phyloP scores from a whole-genome alignment of 2,113 vertebrate genomes.

The Forbesichthys agassizii region DNA sequence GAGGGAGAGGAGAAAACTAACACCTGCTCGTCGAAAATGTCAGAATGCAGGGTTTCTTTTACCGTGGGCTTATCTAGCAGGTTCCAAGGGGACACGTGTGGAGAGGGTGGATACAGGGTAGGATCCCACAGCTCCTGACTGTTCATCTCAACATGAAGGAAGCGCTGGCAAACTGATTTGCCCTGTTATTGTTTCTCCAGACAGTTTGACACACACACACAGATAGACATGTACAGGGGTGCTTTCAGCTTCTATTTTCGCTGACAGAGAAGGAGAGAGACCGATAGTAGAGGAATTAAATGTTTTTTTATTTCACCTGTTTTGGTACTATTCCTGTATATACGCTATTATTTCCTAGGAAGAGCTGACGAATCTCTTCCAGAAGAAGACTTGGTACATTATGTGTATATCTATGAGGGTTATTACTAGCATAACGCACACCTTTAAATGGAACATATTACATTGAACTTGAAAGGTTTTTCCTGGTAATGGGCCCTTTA shows the following conservation, averaged over 20 bases:
- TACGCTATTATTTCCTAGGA: constrained; percentile 27
- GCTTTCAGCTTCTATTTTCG: constrained; percentile 45
- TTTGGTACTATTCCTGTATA: constrained; percentile 54
- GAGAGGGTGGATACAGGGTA: not conserved
- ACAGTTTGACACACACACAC: constrained; percentile 17
- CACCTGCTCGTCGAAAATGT: not conserved
- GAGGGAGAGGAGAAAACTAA: not conserved
- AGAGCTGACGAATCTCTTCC: not conserved
- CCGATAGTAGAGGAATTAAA: constrained; percentile 19
- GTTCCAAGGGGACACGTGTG: too few relatives aligned
- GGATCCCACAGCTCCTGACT: constrained; percentile 1
- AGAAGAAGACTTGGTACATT: constrained; percentile 59
- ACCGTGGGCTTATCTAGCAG: too few relatives aligned
- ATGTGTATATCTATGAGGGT: constrained; percentile 52
- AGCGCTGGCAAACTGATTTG: constrained; percentile 31
- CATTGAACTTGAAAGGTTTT: too few relatives aligned
- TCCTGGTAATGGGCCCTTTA: too few relatives aligned
- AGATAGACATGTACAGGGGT: constrained; percentile 12
- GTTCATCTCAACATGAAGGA: constrained; percentile 40
- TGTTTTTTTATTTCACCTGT: constrained; percentile 27
- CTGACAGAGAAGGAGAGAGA: constrained; percentile 37
- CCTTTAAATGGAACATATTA: too few relatives aligned
- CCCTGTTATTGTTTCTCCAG: constrained; percentile 32
- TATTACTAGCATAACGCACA: too few relatives aligned
- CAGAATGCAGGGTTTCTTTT: not conserved